A percentile compares a stretch with the other conserved stretches of the same genome.
These are phyloP conservation scores for Eospalax fontanierii DNA, from an alignment of 2,797 vertebrate genomes.

Conservation along the genomic window DNA sequence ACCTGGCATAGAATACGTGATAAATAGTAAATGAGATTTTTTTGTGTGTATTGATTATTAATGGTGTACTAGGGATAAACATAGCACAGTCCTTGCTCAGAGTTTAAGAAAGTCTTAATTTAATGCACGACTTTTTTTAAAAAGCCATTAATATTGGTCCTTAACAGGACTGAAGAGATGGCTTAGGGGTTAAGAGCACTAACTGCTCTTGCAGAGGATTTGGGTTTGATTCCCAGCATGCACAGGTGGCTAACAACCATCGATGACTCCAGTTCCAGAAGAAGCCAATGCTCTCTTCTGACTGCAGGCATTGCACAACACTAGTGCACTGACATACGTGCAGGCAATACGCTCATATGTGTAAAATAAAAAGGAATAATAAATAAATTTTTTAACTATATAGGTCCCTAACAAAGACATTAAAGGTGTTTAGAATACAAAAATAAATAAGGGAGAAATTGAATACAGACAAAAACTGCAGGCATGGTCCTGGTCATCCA, in stretches of 20 bases:
- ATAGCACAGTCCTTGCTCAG: constrained; percentile 33
- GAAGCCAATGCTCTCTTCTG: too few species aligned
- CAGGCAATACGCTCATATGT: too few species aligned
- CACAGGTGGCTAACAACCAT: too few species aligned
- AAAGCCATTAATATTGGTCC: constrained; percentile 38
- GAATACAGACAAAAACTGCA: not conserved
- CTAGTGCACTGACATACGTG: too few species aligned
- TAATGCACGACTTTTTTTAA: constrained; percentile 46
- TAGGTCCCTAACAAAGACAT: constrained; percentile 27
- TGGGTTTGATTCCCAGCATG: too few species aligned
- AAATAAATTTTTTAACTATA: not conserved
- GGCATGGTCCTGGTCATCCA: not conserved
- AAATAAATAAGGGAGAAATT: constrained; percentile 17
- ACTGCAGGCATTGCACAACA: too few species aligned
- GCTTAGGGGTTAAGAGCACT: too few species aligned
- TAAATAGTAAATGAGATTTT: constrained; percentile 9
- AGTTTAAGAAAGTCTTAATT: constrained; percentile 51
- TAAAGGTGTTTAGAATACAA: not conserved
- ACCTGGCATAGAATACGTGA: constrained; percentile 1
- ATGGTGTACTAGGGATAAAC: not conserved
- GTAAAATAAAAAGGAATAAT: too few species aligned
- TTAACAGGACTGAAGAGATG: not conserved
- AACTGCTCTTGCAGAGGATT: too few species aligned
- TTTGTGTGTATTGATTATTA: constrained; percentile 46
- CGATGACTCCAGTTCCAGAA: too few species aligned